A percentile compares a stretch with the other conserved stretches of the same genome.
Conservation (phyloP, 2,888 invertebrate species). For the Apoda limacodes region DNA sequence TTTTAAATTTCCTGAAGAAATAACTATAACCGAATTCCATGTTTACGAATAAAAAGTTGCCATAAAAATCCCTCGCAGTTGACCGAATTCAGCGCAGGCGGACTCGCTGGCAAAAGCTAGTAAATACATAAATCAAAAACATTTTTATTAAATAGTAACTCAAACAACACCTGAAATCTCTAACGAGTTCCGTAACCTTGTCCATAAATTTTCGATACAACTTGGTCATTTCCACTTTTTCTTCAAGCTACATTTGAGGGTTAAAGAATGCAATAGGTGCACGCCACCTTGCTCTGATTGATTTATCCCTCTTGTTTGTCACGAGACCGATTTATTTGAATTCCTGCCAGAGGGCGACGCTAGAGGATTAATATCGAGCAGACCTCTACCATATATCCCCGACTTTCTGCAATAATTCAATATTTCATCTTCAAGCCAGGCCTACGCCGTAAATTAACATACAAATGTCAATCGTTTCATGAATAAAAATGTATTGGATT, state of each 20-base stretch:
- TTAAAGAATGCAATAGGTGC: conserved; percentile 50
- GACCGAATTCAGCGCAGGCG: too few relatives aligned
- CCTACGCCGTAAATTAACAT: conserved; percentile 65
- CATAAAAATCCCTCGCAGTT: too few relatives aligned
- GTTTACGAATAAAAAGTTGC: too few relatives aligned
- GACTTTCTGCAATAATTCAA: conserved; percentile 67
- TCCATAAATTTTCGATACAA: conserved; percentile 62
- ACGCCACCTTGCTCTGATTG: conserved; percentile 66
- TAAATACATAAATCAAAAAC: conserved; percentile 45
- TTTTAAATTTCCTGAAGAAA: too few relatives aligned
- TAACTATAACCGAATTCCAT: too few relatives aligned
- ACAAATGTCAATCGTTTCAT: conserved; percentile 70
- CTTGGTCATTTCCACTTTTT: conserved; percentile 45
- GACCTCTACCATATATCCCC: conserved; percentile 60
- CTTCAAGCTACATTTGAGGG: conserved; percentile 27
- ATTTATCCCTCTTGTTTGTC: conserved; percentile 72
- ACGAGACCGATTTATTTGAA: conserved; percentile 68
- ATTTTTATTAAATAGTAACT: conserved; percentile 51
- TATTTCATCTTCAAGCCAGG: conserved; percentile 64
- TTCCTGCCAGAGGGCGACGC: conserved; percentile 62
- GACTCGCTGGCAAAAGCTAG: too few relatives aligned
- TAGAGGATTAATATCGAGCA: conserved; percentile 66
- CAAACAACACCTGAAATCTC: conserved; percentile 45
- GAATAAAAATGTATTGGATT: conserved; percentile 71
- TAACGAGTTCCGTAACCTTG: conserved; percentile 64